These are phyloP conservation scores for Lonchura striata DNA, from an alignment of 2,113 vertebrate species.

Conservation along the genomic window DNA sequence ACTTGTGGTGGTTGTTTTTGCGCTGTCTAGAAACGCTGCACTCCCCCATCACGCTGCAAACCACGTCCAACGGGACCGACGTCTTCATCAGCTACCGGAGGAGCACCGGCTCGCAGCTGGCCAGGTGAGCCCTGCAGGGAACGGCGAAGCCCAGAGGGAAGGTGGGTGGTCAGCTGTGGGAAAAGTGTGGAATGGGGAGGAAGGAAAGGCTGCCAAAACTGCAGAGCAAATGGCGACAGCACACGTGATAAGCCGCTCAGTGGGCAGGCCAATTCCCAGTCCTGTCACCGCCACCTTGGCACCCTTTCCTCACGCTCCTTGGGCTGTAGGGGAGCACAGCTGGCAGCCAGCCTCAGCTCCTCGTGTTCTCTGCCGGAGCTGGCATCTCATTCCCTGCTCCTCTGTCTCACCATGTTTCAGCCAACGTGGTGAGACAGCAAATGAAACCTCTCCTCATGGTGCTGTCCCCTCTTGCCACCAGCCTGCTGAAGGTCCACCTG, in stretches of 20 bases:
- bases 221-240: background rate
- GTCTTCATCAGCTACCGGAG: slow-evolving; percentile 98
- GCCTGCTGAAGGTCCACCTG: slow-evolving; percentile 95
- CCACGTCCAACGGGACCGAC: slow-evolving; percentile 78
- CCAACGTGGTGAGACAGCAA: rapidly evolving
- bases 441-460: background rate
- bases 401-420: background rate
- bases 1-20: background rate
- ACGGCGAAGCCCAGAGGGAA: rapidly evolving
- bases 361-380: background rate
- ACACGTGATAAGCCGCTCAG: rapidly evolving
- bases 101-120: slow-evolving; percentile 91
- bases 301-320: rapidly evolving
- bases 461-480: slow-evolving; percentile 27
- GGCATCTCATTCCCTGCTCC: background rate
- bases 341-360: background rate
- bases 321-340: background rate
- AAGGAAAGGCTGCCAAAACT: background rate
- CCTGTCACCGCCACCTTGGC: background rate
- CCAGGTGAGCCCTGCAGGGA: slow-evolving; percentile 79
- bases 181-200: background rate
- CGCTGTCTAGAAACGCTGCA: slow-evolving; percentile 72
- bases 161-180: background rate
- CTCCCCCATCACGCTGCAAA: slow-evolving; percentile 75
- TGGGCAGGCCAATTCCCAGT: background rate